phyloP scores from a whole-genome alignment of 2,113 vertebrate species.

The Gopherus evgoodei region DNA sequence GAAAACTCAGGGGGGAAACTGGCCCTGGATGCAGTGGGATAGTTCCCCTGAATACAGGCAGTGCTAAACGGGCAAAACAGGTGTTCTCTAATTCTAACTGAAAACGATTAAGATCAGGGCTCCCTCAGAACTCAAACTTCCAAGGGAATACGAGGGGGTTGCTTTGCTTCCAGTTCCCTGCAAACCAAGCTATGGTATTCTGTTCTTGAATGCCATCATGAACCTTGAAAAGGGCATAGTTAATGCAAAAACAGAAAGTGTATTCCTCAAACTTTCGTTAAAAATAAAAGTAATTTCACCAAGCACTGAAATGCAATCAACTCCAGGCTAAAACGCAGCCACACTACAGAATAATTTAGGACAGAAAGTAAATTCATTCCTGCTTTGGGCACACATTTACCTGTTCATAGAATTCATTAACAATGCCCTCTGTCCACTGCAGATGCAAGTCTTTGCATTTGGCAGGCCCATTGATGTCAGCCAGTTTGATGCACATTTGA shows the following conservation, averaged over 20 bases:
- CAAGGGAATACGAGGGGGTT: conserved; percentile 6
- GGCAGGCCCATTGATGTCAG: conserved; percentile 96
- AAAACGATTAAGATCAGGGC: conserved; percentile 15
- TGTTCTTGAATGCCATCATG: background rate
- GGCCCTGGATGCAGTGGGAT: background rate
- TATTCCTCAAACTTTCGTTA: background rate
- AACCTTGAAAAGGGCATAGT: background rate
- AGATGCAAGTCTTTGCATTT: conserved; percentile 96
- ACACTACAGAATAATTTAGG: background rate
- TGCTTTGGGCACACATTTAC: conserved; percentile 67
- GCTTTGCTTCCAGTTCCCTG: conserved; percentile 25
- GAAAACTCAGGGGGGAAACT: background rate
- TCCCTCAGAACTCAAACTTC: conserved; percentile 10
- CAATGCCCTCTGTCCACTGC: conserved; percentile 97
- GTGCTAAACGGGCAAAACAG: background rate
- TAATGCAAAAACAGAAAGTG: background rate
- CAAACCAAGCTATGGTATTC: background rate
- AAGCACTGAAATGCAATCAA: background rate
- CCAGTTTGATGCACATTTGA: conserved; percentile 99
- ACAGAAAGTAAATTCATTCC: background rate
- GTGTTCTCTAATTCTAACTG: background rate
- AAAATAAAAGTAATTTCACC: background rate
- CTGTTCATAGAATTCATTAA: conserved; percentile 99
- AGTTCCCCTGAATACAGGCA: background rate
- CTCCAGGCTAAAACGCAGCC: background rate